Conservation (phyloP, 1,140 invertebrate species). For the Pseudomyrmex flavicornis region DNA sequence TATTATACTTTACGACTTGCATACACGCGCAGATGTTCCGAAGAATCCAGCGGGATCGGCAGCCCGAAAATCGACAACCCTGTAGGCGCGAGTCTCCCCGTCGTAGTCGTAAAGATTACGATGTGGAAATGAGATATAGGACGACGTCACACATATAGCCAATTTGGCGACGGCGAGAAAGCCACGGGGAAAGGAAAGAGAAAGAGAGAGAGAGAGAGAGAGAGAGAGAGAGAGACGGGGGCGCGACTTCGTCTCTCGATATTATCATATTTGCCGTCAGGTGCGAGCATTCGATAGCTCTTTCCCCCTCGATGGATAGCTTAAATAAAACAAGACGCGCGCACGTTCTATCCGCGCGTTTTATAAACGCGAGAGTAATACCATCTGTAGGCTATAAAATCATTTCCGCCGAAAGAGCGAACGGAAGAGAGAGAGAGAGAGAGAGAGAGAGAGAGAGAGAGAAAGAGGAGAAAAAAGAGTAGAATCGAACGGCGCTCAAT, state of each 20-base stretch:
- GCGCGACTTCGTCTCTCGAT: conserved; percentile 31
- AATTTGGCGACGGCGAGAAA: conserved; percentile 50
- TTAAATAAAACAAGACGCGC: conserved; percentile 58
- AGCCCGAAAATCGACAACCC: conserved; percentile 39
- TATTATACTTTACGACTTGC: conserved; percentile 51
- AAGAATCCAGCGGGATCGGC: conserved; percentile 54
- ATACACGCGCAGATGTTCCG: conserved; percentile 70
- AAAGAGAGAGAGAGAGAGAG: no score
- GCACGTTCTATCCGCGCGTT: conserved; percentile 24
- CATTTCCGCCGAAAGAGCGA: conserved; percentile 33
- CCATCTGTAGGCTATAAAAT: conserved; percentile 44
- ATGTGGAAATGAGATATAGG: conserved; percentile 71
- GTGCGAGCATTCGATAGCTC: conserved; percentile 56
- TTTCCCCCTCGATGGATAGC: conserved; percentile 45
- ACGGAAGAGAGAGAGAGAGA: no score
- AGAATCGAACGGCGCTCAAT: conserved; percentile 23
- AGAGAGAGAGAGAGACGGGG: not conserved
- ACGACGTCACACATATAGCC: conserved; percentile 59
- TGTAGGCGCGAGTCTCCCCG: conserved; percentile 16
- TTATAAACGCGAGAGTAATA: conserved; percentile 48
- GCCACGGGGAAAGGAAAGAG: not conserved
- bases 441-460: no score
- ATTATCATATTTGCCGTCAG: conserved; percentile 61
- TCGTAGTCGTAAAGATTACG: conserved; percentile 59
- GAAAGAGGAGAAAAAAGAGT: no score